A percentile compares a stretch with the other conserved stretches of the same genome.
Evolutionary conservation across 1,140 invertebrate genomes (phyloP).

Genomic region (Heliconius nattereri): DNA sequence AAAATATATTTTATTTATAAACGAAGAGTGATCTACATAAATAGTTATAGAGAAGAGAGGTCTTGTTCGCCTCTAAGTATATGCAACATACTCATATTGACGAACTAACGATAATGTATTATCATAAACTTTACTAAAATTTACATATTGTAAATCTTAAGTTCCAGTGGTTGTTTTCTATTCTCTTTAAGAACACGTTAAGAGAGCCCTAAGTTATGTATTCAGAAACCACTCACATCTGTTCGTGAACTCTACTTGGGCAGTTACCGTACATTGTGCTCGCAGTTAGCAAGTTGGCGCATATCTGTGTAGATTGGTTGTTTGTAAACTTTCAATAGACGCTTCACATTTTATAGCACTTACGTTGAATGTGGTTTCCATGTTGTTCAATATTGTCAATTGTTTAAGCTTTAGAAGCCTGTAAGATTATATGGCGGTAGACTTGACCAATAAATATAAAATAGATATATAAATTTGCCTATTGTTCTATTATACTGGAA

Average conservation of each 20-base stretch:
- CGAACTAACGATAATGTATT: background rate
- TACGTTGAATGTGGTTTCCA: background rate
- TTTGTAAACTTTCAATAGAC: slow-evolving; percentile 1
- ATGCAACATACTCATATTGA: too few relatives aligned
- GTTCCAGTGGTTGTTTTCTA: background rate
- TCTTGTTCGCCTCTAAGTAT: too few relatives aligned
- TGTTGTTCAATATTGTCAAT: background rate
- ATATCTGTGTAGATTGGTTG: background rate
- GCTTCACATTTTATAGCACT: background rate
- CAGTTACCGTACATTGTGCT: background rate
- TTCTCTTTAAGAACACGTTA: background rate
- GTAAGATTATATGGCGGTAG: too few relatives aligned
- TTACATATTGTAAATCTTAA: background rate
- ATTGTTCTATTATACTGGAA: too few relatives aligned
- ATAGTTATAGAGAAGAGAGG: too few relatives aligned
- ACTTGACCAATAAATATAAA: too few relatives aligned
- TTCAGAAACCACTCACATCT: background rate
- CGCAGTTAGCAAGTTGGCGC: background rate
- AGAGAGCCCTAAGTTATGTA: background rate
- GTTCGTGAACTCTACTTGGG: background rate
- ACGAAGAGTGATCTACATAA: too few relatives aligned
- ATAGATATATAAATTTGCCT: too few relatives aligned
- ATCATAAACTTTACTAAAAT: background rate
- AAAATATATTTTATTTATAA: too few relatives aligned
- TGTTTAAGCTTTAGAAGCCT: background rate